Evolutionary conservation across 2,797 vertebrate genomes (phyloP), one percentile per base, ranked within the genome.

Genomic region (Semotilus atromaculatus): DNA sequence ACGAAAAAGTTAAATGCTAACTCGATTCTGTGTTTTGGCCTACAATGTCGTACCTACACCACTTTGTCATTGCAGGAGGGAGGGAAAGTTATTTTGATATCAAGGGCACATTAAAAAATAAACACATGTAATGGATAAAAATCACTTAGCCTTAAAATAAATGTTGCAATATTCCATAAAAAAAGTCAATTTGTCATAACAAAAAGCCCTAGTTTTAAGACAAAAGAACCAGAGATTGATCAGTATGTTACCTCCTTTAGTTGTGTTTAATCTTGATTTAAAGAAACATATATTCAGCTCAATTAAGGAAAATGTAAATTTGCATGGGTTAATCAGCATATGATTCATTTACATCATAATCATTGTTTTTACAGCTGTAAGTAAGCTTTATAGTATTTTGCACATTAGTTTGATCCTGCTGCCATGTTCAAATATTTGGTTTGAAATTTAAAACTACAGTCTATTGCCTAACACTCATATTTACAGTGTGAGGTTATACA

Each of bases 1-100:
- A 43, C 3, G 3, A 43, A 43, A 43, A 43, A 43, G 10, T 10
- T 43, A 43, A 43, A 43, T 11, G 40, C 40, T 43, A 43, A 43
- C 3, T 11, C 3, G 3, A 43, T 43, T 43, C 40, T 43, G 10
- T 3, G 1, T 43, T 11, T 43, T 43, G 40, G 40, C 40, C 40
- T 11, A 13, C 40, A 43, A 43, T 11, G 10, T 43, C 10, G 3
- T 43, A 13, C 10, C 40, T 43, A 10, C 40, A 43, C 40, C 40
- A 43, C 10, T 43, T 9, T 40, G 38, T 40, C 38, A 9, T 40
- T 9, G 2, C 38, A 40, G 9, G 40, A 1, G 40, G 3, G 40
- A 0, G 10, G 10, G 40, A 11, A 0, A 0, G 13, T 13, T 13
- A 45, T 14, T 43, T 43, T 45, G 11, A 13, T 13, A 13, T 13